Evolutionary conservation across 1,140 invertebrate genomes (phyloP).

Genomic region (Ceratoteleas bidentatus): DNA sequence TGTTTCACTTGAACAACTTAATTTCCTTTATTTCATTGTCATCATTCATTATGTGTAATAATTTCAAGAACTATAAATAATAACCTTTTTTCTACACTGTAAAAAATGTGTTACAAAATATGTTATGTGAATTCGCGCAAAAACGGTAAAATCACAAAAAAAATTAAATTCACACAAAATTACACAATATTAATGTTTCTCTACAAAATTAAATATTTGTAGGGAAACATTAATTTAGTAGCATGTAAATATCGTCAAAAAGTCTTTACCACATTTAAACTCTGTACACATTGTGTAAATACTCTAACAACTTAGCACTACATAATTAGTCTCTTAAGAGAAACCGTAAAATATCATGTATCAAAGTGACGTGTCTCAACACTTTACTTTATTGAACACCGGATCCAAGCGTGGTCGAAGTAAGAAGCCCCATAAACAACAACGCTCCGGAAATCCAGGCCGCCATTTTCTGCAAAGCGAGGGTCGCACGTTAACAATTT

Average conservation of each 20-base stretch:
- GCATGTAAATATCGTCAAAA: too few relatives aligned
- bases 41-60: too few relatives aligned
- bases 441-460: constrained; percentile 62
- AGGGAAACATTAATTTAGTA: not conserved
- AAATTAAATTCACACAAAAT: too few relatives aligned
- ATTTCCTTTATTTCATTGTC: too few relatives aligned
- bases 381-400: constrained; percentile 66
- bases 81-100: too few relatives aligned
- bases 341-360: not conserved
- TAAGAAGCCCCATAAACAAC: constrained; percentile 65
- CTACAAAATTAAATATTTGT: too few relatives aligned
- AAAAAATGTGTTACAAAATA: too few relatives aligned
- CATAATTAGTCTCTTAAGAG: not conserved
- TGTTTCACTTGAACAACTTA: too few relatives aligned
- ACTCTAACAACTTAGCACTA: not conserved
- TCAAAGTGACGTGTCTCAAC: constrained; percentile 22
- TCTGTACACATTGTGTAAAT: not conserved
- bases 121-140: too few relatives aligned
- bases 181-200: too few relatives aligned
- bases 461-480: constrained; percentile 70
- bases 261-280: not conserved
- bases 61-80: too few relatives aligned
- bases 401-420: constrained; percentile 60
- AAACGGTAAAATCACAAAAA: too few relatives aligned
- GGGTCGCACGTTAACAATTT: constrained; percentile 67